Evolutionary conservation across 2,113 vertebrate genomes (phyloP).

Genomic region (Grammomys surdaster): DNA sequence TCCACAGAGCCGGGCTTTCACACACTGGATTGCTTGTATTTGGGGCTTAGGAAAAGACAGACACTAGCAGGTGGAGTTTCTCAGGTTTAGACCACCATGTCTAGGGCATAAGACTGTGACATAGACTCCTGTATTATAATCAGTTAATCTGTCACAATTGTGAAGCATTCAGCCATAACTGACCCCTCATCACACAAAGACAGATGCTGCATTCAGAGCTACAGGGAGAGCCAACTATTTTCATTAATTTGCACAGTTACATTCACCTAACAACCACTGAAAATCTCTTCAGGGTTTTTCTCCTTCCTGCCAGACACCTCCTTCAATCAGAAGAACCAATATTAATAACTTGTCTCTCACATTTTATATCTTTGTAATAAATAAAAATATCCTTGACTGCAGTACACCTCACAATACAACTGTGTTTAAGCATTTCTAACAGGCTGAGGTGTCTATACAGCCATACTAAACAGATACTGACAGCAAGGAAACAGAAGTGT

Average conservation of each 20-base stretch:
- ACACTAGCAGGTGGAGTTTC: background rate
- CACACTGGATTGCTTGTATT: background rate
- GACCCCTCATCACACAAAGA: background rate
- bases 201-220: background rate
- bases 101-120: conserved; percentile 25
- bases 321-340: conserved; percentile 12
- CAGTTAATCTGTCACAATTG: background rate
- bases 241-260: conserved; percentile 11
- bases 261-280: background rate
- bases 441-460: background rate
- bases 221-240: conserved; percentile 17
- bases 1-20: background rate
- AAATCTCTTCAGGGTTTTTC: conserved; percentile 20
- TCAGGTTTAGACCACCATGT: background rate
- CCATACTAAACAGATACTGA: background rate
- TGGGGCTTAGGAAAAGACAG: conserved; percentile 41
- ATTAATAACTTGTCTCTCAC: background rate
- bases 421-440: conserved; percentile 29
- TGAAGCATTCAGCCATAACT: background rate
- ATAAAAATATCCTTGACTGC: conserved; percentile 19
- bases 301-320: background rate
- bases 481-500: background rate
- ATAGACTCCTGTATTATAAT: conserved; percentile 18
- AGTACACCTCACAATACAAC: background rate
- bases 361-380: conserved; percentile 35